phyloP scores from a whole-genome alignment of 2,113 vertebrate species.

The Leucopsar rothschildi region DNA sequence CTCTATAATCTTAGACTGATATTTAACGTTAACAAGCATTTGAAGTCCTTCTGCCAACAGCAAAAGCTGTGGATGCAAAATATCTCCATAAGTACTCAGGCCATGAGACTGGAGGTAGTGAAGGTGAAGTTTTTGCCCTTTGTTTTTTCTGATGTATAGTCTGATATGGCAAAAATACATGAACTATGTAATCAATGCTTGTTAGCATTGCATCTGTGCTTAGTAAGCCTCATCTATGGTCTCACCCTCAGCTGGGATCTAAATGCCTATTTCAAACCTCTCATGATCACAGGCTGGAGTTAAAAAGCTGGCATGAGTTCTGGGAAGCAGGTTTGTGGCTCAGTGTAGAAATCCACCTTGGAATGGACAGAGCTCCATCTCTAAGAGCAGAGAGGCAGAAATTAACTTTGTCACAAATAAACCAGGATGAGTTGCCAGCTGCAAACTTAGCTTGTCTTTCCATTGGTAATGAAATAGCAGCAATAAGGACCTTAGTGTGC shows the following conservation, averaged over 20 bases:
- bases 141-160: neutral
- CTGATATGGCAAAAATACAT: neutral
- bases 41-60: neutral
- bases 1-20: neutral
- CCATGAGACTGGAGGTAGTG: neutral
- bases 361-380: neutral
- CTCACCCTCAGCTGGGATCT: neutral
- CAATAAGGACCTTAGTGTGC: neutral
- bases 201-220: neutral
- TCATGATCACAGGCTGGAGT: neutral
- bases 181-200: neutral
- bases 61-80: neutral
- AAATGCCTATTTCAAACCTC: neutral
- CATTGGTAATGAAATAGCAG: accelerated
- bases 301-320: neutral
- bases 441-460: neutral
- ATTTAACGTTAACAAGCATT: neutral
- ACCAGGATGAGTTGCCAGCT: neutral
- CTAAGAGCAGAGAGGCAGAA: neutral
- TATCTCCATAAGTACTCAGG: neutral
- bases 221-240: neutral
- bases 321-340: neutral
- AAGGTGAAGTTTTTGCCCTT: neutral
- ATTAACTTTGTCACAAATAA: neutral
- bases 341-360: neutral